phyloP scores from a whole-genome alignment of 2,888 invertebrate genomes.

The Bursaphelenchus okinawaensis region DNA sequence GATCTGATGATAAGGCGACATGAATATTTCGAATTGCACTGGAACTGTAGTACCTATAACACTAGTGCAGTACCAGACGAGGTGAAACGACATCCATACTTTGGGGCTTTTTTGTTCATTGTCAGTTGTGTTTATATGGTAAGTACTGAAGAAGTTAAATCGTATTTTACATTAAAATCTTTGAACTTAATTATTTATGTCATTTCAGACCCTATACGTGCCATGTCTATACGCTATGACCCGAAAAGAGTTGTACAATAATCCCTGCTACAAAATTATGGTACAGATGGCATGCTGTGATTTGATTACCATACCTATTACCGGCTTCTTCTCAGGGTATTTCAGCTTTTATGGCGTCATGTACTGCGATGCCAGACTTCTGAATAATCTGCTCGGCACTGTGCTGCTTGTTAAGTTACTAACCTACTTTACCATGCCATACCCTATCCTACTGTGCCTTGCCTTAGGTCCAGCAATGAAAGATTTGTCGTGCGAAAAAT shows the following conservation, averaged over 20 bases:
- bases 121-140: background rate
- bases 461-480: no score
- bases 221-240: constrained; percentile 13
- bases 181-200: background rate
- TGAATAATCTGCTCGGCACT: background rate
- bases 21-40: background rate
- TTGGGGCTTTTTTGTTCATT: background rate
- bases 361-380: background rate
- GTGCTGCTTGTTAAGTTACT: constrained; percentile 5
- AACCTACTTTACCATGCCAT: background rate
- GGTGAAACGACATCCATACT: background rate
- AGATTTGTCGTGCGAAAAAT: no score
- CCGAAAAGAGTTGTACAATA: background rate
- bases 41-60: background rate
- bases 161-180: background rate
- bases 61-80: background rate
- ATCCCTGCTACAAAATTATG: constrained; percentile 12
- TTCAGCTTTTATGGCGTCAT: constrained; percentile 5
- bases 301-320: constrained; percentile 1
- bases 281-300: constrained; percentile 10
- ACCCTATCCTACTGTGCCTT: no score
- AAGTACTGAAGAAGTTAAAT: no score
- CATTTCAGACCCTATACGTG: constrained; percentile 6
- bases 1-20: background rate
- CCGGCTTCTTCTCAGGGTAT: constrained; percentile 2